A percentile compares a stretch with the other conserved stretches of the same genome.
phyloP scores from a whole-genome alignment of 1,140 invertebrate genomes.

The Zeugodacus cucurbitae region DNA sequence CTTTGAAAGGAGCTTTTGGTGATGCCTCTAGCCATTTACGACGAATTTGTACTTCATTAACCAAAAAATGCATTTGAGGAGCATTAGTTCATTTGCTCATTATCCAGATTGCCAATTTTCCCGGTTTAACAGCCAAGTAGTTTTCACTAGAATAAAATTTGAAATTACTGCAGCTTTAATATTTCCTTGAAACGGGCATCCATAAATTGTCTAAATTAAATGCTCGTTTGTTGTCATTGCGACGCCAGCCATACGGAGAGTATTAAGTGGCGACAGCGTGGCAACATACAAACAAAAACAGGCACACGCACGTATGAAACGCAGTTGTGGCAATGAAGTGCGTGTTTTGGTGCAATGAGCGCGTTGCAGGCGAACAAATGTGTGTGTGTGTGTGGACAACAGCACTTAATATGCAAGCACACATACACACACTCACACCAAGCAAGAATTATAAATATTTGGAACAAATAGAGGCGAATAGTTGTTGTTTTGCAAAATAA shows the following conservation, averaged over 20 bases:
- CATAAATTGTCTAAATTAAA: not conserved
- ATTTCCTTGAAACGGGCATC: no score
- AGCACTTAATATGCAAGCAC: not conserved
- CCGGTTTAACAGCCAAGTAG: no score
- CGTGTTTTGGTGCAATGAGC: not conserved
- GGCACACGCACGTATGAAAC: not conserved
- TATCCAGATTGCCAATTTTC: no score
- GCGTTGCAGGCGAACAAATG: not conserved
- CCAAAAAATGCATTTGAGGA: no score
- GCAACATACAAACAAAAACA: not conserved
- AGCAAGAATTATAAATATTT: no score
- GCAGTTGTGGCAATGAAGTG: not conserved
- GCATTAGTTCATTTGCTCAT: no score
- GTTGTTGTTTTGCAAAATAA: not conserved
- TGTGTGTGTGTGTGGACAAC: not conserved
- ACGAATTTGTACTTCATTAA: no score
- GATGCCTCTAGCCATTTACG: no score
- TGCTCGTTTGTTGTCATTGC: not conserved
- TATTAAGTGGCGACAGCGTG: slow-evolving; percentile 9
- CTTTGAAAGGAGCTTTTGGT: no score
- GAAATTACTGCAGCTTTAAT: no score
- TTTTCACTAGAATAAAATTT: no score
- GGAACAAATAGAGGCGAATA: not conserved
- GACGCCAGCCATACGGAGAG: not conserved
- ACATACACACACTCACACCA: not conserved